Conservation (phyloP, 2,797 vertebrate genomes). For the Dryobates pubescens region DNA sequence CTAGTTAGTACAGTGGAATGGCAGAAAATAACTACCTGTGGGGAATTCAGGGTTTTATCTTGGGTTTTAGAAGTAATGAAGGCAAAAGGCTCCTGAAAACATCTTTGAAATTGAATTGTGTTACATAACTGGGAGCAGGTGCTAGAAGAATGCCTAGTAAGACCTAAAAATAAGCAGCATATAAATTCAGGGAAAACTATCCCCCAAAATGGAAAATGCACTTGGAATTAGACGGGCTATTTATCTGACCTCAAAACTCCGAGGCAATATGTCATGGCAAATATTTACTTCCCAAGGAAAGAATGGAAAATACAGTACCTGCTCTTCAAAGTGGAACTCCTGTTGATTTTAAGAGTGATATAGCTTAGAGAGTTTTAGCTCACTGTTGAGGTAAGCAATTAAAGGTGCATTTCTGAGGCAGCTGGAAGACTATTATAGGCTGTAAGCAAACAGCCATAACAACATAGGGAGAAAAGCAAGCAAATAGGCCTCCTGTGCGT, state of each 20-base stretch:
- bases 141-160: not conserved
- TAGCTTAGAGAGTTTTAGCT: not conserved
- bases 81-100: not conserved
- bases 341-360: not conserved
- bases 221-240: not conserved
- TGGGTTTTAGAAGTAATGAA: not conserved
- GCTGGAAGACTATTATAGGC: not conserved
- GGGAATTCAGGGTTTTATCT: not conserved
- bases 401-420: not conserved
- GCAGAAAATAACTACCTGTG: not conserved
- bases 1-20: not conserved
- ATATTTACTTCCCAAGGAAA: constrained; percentile 12
- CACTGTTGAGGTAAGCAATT: not conserved
- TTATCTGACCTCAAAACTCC: not conserved
- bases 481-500: not conserved
- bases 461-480: not conserved
- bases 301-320: not conserved
- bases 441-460: not conserved
- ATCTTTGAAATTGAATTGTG: not conserved
- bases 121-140: not conserved
- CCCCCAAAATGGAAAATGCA: not conserved
- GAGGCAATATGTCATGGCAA: not conserved
- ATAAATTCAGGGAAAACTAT: not conserved
- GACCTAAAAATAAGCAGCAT: constrained; percentile 22
- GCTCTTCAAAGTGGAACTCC: not conserved